Conservation (phyloP, 2,797 vertebrate genomes). For the Acipenser ruthenus region DNA sequence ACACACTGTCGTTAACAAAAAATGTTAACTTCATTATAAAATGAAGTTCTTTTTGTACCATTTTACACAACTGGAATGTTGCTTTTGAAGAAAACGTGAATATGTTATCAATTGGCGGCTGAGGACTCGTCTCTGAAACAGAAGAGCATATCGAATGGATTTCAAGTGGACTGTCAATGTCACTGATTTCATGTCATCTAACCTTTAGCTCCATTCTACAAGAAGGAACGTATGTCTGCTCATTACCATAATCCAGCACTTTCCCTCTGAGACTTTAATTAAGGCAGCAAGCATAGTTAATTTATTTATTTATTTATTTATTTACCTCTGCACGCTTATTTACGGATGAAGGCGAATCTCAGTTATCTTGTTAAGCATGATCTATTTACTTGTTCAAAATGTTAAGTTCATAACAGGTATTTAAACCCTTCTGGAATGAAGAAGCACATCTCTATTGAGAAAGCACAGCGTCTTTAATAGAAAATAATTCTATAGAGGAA, state of each 20-base stretch:
- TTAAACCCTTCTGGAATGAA: too few relatives aligned
- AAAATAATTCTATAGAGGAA: too few relatives aligned
- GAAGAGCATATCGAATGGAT: constrained; percentile 60
- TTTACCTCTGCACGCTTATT: constrained; percentile 58
- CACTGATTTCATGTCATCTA: constrained; percentile 66
- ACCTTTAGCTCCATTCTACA: constrained; percentile 69
- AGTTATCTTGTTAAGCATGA: constrained; percentile 35
- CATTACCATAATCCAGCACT: constrained; percentile 93
- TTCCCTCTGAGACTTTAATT: constrained; percentile 90
- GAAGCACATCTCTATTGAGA: too few relatives aligned
- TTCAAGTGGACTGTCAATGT: constrained; percentile 70
- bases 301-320: constrained; percentile 30
- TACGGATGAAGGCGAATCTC: constrained; percentile 46
- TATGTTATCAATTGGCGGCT: constrained; percentile 12
- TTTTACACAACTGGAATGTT: background rate
- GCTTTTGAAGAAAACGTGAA: constrained; percentile 5
- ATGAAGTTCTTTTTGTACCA: too few relatives aligned
- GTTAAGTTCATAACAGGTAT: background rate
- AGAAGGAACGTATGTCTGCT: constrained; percentile 72
- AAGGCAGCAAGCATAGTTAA: constrained; percentile 84
- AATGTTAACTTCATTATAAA: too few relatives aligned
- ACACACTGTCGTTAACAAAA: too few relatives aligned
- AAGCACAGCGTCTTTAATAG: too few relatives aligned
- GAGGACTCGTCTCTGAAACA: constrained; percentile 30
- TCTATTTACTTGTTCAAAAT: constrained; percentile 14